These are phyloP conservation scores for Orientallactaga sibirica DNA, from an alignment of 2,797 vertebrate genomes.

Conservation along the genomic window DNA sequence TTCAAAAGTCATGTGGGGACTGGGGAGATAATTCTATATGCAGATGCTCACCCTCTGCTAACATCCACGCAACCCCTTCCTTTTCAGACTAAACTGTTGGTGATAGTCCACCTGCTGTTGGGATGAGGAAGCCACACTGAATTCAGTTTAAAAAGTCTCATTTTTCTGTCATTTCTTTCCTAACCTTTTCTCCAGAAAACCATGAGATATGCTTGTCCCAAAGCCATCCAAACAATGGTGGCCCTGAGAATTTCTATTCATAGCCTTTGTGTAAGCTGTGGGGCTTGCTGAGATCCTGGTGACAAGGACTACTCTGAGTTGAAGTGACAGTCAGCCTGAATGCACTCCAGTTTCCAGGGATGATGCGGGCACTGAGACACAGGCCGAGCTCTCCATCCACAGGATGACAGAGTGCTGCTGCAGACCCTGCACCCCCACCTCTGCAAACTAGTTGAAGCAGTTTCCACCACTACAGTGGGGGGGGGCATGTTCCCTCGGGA, in stretches of 20 bases:
- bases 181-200: not conserved
- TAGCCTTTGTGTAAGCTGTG: not conserved
- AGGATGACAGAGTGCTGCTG: slow-evolving; percentile 77
- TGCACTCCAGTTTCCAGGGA: slow-evolving; percentile 61
- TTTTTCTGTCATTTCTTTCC: not conserved
- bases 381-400: slow-evolving; percentile 61
- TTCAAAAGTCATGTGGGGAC: not conserved
- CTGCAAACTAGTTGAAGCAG: slow-evolving; percentile 67
- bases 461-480: slow-evolving; percentile 24
- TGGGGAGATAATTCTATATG: not conserved
- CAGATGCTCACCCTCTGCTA: not conserved
- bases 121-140: not conserved
- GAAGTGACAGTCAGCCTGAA: slow-evolving; percentile 63
- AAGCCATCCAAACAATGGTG: slow-evolving; percentile 29
- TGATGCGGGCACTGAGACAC: slow-evolving; percentile 42
- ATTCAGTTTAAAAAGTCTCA: not conserved
- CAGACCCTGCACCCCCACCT: not conserved
- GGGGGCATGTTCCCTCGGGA: slow-evolving; percentile 34
- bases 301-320: slow-evolving; percentile 67
- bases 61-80: not conserved
- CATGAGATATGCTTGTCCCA: not conserved
- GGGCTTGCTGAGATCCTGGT: slow-evolving; percentile 65
- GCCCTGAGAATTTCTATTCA: slow-evolving; percentile 26
- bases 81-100: not conserved
- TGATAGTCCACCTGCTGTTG: not conserved